A percentile compares a stretch with the other conserved stretches of the same genome.
Conservation (phyloP, 2,113 vertebrate species). For the Lycaon pictus region DNA sequence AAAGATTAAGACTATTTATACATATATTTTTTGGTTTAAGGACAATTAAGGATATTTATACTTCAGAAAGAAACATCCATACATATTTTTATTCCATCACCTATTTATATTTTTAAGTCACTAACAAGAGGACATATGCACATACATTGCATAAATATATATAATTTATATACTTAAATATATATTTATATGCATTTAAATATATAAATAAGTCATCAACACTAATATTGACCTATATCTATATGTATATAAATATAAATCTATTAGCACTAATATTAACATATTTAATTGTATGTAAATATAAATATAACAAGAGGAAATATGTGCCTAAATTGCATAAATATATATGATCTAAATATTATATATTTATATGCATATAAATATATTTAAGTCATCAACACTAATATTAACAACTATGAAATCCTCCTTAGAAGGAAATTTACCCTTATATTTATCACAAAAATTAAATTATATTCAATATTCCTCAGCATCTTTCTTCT, state of each 20-base stretch:
- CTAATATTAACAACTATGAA: neutral
- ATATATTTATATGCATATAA: neutral
- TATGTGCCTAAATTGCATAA: no score
- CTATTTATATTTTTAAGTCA: conserved; percentile 21
- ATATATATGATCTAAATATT: neutral
- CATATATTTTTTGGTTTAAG: neutral
- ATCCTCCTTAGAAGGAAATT: neutral
- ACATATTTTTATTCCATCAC: neutral
- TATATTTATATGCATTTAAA: neutral
- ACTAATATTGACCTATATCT: neutral
- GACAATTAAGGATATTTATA: neutral
- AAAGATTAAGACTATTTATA: neutral
- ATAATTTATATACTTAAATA: neutral
- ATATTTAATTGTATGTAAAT: no score
- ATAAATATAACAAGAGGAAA: neutral
- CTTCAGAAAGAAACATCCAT: neutral
- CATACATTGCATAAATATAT: neutral
- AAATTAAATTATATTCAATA: neutral
- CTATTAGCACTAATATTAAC: no score
- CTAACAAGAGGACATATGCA: neutral
- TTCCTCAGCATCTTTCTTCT: neutral
- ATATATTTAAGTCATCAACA: neutral
- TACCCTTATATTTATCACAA: neutral
- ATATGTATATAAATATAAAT: no score
- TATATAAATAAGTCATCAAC: neutral